Conservation (phyloP, 2,888 invertebrate genomes). For the Caenorhabditis doughertyi region DNA sequence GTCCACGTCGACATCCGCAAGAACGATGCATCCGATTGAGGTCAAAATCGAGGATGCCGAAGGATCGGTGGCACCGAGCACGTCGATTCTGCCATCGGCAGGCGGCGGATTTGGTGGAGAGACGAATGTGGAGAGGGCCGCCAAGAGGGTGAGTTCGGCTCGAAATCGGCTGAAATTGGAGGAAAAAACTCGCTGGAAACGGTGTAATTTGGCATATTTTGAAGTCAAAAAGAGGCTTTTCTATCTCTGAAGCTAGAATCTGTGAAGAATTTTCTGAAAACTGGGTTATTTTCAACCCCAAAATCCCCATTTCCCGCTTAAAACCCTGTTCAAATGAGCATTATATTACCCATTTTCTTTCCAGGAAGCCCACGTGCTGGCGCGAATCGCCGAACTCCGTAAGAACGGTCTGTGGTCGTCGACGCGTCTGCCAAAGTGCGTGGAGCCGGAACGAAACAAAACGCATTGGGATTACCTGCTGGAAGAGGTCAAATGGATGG, state of each 20-base stretch:
- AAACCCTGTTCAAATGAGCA: no score
- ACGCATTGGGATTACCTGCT: constrained; percentile 98
- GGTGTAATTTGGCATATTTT: no score
- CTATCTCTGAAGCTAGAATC: no score
- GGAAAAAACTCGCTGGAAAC: no score
- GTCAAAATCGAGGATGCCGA: constrained; percentile 65
- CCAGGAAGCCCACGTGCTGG: constrained; percentile 94
- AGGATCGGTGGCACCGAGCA: neutral
- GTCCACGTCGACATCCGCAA: no score
- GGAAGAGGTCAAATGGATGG: constrained; percentile 98
- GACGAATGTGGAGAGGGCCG: constrained; percentile 65
- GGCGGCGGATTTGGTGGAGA: constrained; percentile 33
- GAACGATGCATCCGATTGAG: constrained; percentile 62
- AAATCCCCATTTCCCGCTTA: no score
- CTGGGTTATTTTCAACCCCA: no score
- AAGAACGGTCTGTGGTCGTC: constrained; percentile 95
- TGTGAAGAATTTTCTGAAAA: no score
- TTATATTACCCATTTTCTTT: no score
- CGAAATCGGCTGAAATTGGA: neutral
- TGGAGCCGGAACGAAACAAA: constrained; percentile 92
- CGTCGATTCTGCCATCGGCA: constrained; percentile 37
- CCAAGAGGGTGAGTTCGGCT: constrained; percentile 55
- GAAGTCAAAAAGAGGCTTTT: no score
- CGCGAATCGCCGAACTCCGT: constrained; percentile 92
- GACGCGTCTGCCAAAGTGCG: constrained; percentile 85